Percentiles rank a stretch among this genome's conserved stretches.
These are phyloP conservation scores for Hemichromis elongatus DNA, from an alignment of 2,113 vertebrate species.

Conservation along the genomic window DNA sequence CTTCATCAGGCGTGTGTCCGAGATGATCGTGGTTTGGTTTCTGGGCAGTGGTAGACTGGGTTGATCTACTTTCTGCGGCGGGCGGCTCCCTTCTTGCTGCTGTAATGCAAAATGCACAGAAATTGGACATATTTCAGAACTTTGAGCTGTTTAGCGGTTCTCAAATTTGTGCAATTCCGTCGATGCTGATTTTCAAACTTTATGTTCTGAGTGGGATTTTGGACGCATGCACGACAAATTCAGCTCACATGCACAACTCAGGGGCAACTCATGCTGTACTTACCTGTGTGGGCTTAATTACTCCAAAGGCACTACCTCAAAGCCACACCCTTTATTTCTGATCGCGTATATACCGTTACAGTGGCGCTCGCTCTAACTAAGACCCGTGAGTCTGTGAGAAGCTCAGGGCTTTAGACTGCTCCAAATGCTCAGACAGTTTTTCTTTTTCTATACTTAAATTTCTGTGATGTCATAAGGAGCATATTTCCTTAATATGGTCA, in stretches of 20 bases:
- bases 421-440: not conserved
- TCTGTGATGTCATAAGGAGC: not conserved
- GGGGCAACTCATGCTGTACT: conserved; percentile 35
- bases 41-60: not conserved
- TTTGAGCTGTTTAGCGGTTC: not conserved
- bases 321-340: not conserved
- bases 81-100: conserved; percentile 93
- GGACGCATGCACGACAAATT: not conserved
- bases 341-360: not conserved
- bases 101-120: conserved; percentile 54
- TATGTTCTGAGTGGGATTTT: not conserved
- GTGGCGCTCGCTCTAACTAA: not conserved
- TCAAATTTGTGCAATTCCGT: not conserved
- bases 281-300: conserved; percentile 18
- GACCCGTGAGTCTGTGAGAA: not conserved
- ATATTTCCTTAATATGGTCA: not conserved
- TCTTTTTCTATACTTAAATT: not conserved
- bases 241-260: not conserved
- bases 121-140: conserved; percentile 7
- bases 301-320: not conserved
- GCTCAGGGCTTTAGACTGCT: not conserved
- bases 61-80: conserved; percentile 91
- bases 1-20: conserved; percentile 49
- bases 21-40: conserved; percentile 34
- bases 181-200: not conserved